Evolutionary conservation across 2,797 vertebrate species (phyloP).

Genomic region (Scolopax rusticola): DNA sequence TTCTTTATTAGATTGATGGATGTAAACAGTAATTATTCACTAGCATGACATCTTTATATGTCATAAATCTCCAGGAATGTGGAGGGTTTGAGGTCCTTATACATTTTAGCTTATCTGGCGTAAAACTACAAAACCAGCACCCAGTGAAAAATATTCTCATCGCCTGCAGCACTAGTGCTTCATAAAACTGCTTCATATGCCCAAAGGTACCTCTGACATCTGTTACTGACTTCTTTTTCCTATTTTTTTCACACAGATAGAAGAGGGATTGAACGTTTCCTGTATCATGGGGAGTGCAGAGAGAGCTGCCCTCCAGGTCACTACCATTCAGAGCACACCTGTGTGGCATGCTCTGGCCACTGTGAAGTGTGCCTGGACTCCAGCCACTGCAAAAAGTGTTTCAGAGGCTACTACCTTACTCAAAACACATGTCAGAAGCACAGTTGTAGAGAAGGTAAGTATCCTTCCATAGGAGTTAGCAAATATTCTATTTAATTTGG

Average conservation of each 20-base stretch:
- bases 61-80: not conserved
- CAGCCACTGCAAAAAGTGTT: constrained; percentile 82
- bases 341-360: constrained; percentile 81
- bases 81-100: not conserved
- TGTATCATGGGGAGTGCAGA: constrained; percentile 84
- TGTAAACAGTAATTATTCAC: not conserved
- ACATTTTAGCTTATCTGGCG: not conserved
- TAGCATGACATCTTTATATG: not conserved
- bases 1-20: not conserved
- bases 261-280: constrained; percentile 78
- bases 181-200: not conserved
- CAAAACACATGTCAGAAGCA: constrained; percentile 82
- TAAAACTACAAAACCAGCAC: not conserved
- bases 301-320: constrained; percentile 84
- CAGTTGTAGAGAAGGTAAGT: constrained; percentile 85
- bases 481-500: not conserved
- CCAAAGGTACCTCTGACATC: not conserved
- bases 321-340: constrained; percentile 77
- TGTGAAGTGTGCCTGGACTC: constrained; percentile 83
- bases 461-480: not conserved
- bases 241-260: constrained; percentile 78
- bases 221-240: not conserved
- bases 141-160: not conserved
- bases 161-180: not conserved
- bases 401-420: constrained; percentile 73